Base-by-base conservation (phyloP, 2,888 invertebrate species). In the Eupsilia transversa region DNA sequence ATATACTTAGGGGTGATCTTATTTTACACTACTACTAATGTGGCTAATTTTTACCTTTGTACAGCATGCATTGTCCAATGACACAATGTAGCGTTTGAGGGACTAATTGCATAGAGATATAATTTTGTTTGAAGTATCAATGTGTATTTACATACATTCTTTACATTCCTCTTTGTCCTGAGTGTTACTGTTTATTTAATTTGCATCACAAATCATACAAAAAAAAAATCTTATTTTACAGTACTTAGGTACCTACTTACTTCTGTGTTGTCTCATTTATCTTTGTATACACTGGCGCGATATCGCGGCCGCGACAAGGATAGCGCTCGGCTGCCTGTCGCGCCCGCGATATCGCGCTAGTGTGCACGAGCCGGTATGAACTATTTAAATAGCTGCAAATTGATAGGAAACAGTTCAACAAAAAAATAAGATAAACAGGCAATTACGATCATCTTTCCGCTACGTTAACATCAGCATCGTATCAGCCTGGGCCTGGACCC, bases 1-100 rank as follows among this genome's bases (percentile, higher is more conserved):
- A 77, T 66, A 49, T 57, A 77, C 12, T 74, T 74, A 59, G 1
- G 17, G n/a, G n/a, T n/a, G n/a, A n/a, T n/a, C n/a, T n/a, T n/a
- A n/a, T n/a, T n/a, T n/a, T n/a, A n/a, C n/a, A n/a, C n/a, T n/a
- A n/a, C n/a, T n/a, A n/a, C n/a, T n/a, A 17, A 41, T 27, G 41
- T 60, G 17, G 43, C 7, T 60, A 79, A 75, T 57, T n/a, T 57
- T 20, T 52, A 14, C 65, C 17, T 54, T 65, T 7, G 33, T 27
- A 9, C 17, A 33, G 7, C 6, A n/a, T n/a, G n/a, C 6, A n/a
- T n/a, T 20, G 41, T 10, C 0, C 6, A 20, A 59, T 79, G 75
- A 23, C 38, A 43, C 69, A 79, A 30, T 52, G 14, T 75, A 35
- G 49, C 41, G 23, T 17, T n/a, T 12, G 0, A 27, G 17, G 69